Percentiles rank a stretch among this genome's conserved stretches.
phyloP scores from a whole-genome alignment of 1,140 invertebrate genomes.

The Dreissena polymorpha region DNA sequence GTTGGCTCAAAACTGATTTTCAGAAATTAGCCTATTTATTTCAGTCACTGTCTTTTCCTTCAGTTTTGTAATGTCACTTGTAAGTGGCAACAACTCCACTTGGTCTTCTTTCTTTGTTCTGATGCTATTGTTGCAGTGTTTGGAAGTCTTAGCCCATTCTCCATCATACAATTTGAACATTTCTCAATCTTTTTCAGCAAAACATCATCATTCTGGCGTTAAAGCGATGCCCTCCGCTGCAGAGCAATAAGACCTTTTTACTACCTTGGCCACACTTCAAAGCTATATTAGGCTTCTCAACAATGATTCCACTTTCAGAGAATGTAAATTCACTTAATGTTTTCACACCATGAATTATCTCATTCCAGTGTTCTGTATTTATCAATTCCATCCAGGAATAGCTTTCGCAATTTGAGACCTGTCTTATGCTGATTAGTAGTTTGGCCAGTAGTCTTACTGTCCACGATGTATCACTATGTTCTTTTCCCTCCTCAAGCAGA shows the following conservation, averaged over 20 bases:
- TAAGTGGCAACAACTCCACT: conserved; percentile 11
- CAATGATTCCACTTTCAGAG: conserved; percentile 30
- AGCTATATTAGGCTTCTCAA: conserved; percentile 21
- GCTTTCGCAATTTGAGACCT: conserved; percentile 10
- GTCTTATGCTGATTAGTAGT: conserved; percentile 28
- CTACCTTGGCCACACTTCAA: conserved; percentile 14
- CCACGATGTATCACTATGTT: conserved; percentile 14
- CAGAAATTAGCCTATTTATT: conserved; percentile 24
- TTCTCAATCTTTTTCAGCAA: conserved; percentile 12
- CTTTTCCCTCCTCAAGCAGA: conserved; percentile 15
- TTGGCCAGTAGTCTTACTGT: conserved; percentile 26
- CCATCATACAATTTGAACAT: conserved; percentile 22
- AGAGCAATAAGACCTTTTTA: conserved; percentile 34
- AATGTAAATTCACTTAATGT: conserved; percentile 18
- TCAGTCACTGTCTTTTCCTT: conserved; percentile 15
- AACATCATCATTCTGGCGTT: conserved; percentile 15
- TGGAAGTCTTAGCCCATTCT: conserved; percentile 7
- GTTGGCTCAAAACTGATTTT: background rate
- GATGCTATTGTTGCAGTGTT: background rate
- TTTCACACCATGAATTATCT: conserved; percentile 6
- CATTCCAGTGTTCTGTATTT: conserved; percentile 20
- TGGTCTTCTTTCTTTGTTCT: conserved; percentile 15
- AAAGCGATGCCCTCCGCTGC: conserved; percentile 8
- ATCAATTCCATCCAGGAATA: conserved; percentile 23
- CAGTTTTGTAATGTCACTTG: conserved; percentile 23